Evolutionary conservation across 1,140 invertebrate species (phyloP).

Genomic region (Periplaneta americana): DNA sequence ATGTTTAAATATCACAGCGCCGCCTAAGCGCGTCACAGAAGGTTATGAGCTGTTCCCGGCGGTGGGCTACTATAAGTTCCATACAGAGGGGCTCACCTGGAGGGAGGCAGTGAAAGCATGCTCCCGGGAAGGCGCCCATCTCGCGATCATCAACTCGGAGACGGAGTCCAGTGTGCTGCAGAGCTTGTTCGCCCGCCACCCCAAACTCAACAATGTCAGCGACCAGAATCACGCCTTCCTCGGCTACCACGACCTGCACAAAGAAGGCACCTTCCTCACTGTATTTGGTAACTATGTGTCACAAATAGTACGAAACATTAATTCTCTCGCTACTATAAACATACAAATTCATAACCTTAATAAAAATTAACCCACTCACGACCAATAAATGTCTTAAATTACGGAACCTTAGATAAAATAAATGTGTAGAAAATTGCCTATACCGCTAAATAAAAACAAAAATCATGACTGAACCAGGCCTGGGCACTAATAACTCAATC

Average conservation of each 20-base stretch:
- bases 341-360: too few species aligned
- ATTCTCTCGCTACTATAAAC: too few species aligned
- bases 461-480: too few species aligned
- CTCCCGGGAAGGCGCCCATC: conserved; percentile 31
- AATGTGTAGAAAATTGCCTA: too few species aligned
- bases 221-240: conserved; percentile 32
- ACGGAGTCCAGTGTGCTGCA: conserved; percentile 35
- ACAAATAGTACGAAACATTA: too few species aligned
- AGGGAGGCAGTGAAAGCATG: conserved; percentile 33
- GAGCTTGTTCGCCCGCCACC: conserved; percentile 32
- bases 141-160: conserved; percentile 34
- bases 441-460: too few species aligned
- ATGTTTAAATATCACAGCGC: too few species aligned
- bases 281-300: conserved; percentile 28
- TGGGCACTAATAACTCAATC: too few species aligned
- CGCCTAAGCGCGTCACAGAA: too few species aligned
- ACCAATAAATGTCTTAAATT: too few species aligned
- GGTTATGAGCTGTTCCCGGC: conserved; percentile 14
- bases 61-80: conserved; percentile 34
- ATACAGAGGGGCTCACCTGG: conserved; percentile 32
- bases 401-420: too few species aligned
- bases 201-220: conserved; percentile 28
- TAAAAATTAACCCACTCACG: too few species aligned
- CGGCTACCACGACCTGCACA: conserved; percentile 38
- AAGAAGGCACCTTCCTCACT: conserved; percentile 37